Base-by-base conservation (phyloP, 2,797 vertebrate genomes). In the Picus viridis region DNA sequence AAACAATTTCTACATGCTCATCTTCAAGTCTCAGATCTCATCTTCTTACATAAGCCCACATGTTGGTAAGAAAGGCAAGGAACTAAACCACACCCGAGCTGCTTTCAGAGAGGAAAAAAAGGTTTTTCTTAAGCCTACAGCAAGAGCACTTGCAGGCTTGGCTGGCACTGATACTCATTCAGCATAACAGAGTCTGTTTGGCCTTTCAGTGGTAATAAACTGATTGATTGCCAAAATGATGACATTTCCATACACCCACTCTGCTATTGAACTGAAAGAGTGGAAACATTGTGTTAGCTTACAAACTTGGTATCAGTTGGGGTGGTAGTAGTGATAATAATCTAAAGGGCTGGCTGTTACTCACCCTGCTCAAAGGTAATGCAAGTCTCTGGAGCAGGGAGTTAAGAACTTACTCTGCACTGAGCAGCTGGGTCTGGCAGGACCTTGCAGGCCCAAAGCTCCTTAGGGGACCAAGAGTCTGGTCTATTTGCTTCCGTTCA, bases 231-330 rank as follows among this genome's bases (percentile, higher is more conserved):
- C 93, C 92, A 95, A 87, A 86, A 92, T 11, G 91, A 95, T 97
- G 97, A 86, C 95, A 95, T 97, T 96, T 97, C 73, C 77, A 86
- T 90, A 92, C 90, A 91, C 93, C 90, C 92, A 95, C 92, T 92
- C 92, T 77, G 81, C 89, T 92, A 92, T 91, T 95, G 81, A 97
- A 79, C 77, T 73, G 51, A 88, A 93, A 93, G 88, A 95, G 90
- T 85, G 83, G 92, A 94, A 95, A 93, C 83, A 80, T 84, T 95
- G 71, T 96, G 86, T 91, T 80, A 91, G 81, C 70, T 94, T 82
- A 79, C 86, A 90, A 92, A 76, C 54, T 74, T 8, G 4, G 10
- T 89, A 95, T 95, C 89, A 76, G 12, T 57, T 95, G 90, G 64
- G 91, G 73, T 89, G 81, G 83, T 80, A 63, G 73, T 22, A 83